Percentiles rank a stretch among this genome's conserved stretches.
Conservation (phyloP, 2,888 invertebrate species). For the Nipponacmea schrenckii region DNA sequence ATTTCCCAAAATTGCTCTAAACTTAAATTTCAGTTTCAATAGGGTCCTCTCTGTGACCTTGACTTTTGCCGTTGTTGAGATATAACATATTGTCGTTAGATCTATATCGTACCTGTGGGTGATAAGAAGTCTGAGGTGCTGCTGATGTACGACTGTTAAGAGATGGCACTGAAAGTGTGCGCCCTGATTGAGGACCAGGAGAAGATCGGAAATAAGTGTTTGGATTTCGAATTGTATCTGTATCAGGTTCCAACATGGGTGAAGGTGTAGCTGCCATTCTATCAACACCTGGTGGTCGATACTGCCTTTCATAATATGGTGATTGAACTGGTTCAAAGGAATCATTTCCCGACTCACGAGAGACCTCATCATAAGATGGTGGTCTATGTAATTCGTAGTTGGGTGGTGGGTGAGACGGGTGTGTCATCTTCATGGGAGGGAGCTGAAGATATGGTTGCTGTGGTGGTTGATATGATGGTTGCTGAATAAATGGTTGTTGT, state of each 20-base stretch:
- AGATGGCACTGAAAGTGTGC: too few relatives aligned
- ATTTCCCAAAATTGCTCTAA: too few relatives aligned
- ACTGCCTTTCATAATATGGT: neutral
- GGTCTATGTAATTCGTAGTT: neutral
- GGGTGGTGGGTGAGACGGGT: neutral
- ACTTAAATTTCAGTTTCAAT: slow-evolving; percentile 36
- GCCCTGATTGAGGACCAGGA: neutral
- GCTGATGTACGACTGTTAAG: too few relatives aligned
- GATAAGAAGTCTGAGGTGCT: neutral
- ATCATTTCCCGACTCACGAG: too few relatives aligned
- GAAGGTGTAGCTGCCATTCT: neutral
- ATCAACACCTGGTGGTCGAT: neutral
- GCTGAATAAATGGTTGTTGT: too few relatives aligned
- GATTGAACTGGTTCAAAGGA: neutral
- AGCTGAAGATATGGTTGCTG: too few relatives aligned
- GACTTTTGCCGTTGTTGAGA: slow-evolving; percentile 17
- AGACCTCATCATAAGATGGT: too few relatives aligned
- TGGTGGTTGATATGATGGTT: too few relatives aligned
- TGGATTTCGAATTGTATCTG: neutral
- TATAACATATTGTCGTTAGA: slow-evolving; percentile 20
- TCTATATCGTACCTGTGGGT: neutral
- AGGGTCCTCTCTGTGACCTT: slow-evolving; percentile 17
- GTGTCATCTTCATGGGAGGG: too few relatives aligned
- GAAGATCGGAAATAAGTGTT: neutral
- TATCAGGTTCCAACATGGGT: neutral